phyloP scores from a whole-genome alignment of 2,888 invertebrate species.

The Uloborus plumipes region DNA sequence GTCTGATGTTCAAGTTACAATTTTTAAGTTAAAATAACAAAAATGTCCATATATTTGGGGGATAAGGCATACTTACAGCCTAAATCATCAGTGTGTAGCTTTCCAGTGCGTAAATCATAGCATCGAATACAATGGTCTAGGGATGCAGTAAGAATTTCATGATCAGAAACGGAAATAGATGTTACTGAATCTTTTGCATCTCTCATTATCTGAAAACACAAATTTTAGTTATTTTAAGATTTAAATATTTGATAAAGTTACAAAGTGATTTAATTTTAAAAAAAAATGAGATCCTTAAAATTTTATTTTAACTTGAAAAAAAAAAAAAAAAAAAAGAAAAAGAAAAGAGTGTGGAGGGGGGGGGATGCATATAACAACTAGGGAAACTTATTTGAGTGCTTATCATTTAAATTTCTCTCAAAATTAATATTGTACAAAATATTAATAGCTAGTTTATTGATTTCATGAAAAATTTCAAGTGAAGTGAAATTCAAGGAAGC shows the following conservation, averaged over 20 bases:
- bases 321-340: too few species aligned
- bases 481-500: too few species aligned
- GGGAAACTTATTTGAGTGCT: too few species aligned
- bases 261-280: too few species aligned
- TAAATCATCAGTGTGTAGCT: slow-evolving; percentile 85
- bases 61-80: slow-evolving; percentile 73
- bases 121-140: slow-evolving; percentile 88
- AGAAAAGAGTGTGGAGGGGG: too few species aligned
- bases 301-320: too few species aligned
- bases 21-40: neutral
- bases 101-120: slow-evolving; percentile 92
- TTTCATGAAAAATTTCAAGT: too few species aligned
- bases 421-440: too few species aligned
- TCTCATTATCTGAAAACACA: slow-evolving; percentile 76
- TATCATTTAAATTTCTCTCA: too few species aligned
- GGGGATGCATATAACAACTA: too few species aligned
- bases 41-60: neutral
- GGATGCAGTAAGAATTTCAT: slow-evolving; percentile 91
- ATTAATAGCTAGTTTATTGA: too few species aligned
- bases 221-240: slow-evolving; percentile 11
- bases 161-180: slow-evolving; percentile 80
- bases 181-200: slow-evolving; percentile 92
- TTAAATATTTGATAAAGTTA: neutral
- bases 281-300: too few species aligned
- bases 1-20: neutral